These are phyloP conservation scores for Anolis carolinensis DNA, from an alignment of 2,113 vertebrate species.

Conservation along the genomic window DNA sequence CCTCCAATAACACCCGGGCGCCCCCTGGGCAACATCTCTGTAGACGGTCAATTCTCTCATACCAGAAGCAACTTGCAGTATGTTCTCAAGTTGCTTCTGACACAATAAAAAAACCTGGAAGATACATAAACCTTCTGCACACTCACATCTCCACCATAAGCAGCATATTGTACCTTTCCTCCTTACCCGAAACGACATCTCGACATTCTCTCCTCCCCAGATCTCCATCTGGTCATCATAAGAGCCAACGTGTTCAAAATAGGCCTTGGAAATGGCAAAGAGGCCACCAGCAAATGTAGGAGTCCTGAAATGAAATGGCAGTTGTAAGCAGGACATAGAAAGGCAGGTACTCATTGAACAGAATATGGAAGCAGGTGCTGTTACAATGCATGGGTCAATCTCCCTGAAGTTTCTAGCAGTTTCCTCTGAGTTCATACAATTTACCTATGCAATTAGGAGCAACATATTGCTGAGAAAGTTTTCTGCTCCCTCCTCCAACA, in stretches of 20 bases:
- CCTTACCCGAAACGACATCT: constrained; percentile 96
- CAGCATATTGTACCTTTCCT: neutral
- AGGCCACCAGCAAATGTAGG: constrained; percentile 94
- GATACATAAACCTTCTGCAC: neutral
- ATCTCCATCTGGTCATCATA: constrained; percentile 99
- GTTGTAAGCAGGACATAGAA: neutral
- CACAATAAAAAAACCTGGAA: too few relatives aligned
- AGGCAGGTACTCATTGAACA: neutral
- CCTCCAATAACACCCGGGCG: too few relatives aligned
- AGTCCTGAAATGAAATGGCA: constrained; percentile 76
- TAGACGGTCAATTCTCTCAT: too few relatives aligned
- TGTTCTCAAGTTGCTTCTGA: too few relatives aligned
- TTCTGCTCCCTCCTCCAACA: too few relatives aligned
- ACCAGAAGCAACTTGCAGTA: too few relatives aligned
- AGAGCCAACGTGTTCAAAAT: constrained; percentile 94
- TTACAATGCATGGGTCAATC: neutral
- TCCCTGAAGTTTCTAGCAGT: neutral
- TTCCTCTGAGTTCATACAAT: neutral
- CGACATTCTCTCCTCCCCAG: constrained; percentile 98
- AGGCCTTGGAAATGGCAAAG: constrained; percentile 91
- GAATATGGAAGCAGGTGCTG: neutral
- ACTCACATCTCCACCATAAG: neutral
- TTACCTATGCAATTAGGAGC: neutral
- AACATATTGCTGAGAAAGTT: neutral
- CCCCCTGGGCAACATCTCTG: too few relatives aligned